phyloP scores from a whole-genome alignment of 1,140 invertebrate genomes.

The Drosophila ohnishii region DNA sequence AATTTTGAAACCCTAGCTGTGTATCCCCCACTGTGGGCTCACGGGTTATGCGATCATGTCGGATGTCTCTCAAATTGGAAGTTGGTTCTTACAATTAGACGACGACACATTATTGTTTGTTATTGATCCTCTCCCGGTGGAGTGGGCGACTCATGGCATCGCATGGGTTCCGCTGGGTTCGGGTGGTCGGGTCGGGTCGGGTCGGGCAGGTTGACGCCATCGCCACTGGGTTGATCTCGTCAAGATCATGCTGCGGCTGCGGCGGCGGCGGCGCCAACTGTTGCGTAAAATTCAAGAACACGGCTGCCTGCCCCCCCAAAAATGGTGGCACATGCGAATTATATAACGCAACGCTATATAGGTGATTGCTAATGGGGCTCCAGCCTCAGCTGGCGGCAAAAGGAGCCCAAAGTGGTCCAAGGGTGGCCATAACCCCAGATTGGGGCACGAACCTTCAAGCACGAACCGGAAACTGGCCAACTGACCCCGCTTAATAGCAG shows the following conservation, averaged over 20 bases:
- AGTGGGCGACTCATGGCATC: slow-evolving; percentile 41
- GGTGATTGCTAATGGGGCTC: slow-evolving; percentile 24
- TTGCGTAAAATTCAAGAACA: slow-evolving; percentile 80
- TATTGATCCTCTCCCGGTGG: slow-evolving; percentile 65
- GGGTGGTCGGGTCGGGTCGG: slow-evolving; percentile 13
- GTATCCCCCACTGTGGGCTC: slow-evolving; percentile 3
- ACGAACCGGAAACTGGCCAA: neutral
- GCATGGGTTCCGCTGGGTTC: slow-evolving; percentile 12
- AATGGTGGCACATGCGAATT: slow-evolving; percentile 45
- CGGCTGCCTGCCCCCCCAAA: slow-evolving; percentile 19
- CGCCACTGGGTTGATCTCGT: slow-evolving; percentile 29
- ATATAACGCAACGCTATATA: slow-evolving; percentile 33
- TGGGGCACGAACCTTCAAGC: too few relatives aligned
- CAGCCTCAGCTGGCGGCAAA: slow-evolving; percentile 30
- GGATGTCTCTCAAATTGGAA: slow-evolving; percentile 73
- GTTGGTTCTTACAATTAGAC: slow-evolving; percentile 72
- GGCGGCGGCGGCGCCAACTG: slow-evolving; percentile 65
- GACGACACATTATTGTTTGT: slow-evolving; percentile 56
- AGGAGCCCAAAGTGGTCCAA: slow-evolving; percentile 31
- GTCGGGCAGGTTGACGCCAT: slow-evolving; percentile 72
- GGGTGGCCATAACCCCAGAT: neutral
- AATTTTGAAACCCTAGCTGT: neutral
- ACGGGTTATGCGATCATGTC: slow-evolving; percentile 57
- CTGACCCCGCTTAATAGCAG: neutral
- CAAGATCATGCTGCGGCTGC: slow-evolving; percentile 59